Conservation (phyloP, 2,113 vertebrate species). For the Alligator mississippiensis region DNA sequence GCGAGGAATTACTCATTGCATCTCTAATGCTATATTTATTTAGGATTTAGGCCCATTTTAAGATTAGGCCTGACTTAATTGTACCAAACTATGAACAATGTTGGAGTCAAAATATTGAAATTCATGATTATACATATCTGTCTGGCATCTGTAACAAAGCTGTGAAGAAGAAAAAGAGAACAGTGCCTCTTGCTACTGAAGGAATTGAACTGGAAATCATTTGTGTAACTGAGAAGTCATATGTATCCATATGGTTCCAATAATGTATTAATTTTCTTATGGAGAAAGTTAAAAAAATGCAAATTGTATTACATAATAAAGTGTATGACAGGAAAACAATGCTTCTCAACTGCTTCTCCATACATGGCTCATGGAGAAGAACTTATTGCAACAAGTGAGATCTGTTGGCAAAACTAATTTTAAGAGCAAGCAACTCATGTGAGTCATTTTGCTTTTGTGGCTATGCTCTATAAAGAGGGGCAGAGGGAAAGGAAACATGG, state of each 20-base stretch:
- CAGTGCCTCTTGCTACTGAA: not conserved
- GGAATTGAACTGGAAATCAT: constrained; percentile 13
- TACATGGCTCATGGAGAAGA: not conserved
- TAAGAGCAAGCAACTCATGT: not conserved
- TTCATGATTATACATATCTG: constrained; percentile 13
- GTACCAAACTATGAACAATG: constrained; percentile 50
- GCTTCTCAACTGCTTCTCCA: not conserved
- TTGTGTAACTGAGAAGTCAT: not conserved
- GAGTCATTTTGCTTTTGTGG: not conserved
- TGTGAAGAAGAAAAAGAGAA: not conserved
- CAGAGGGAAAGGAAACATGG: not conserved
- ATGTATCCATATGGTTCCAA: not conserved
- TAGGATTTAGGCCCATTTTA: constrained; percentile 75
- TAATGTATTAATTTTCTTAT: not conserved
- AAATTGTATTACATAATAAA: not conserved
- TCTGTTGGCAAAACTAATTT: not conserved
- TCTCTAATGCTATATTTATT: constrained; percentile 71
- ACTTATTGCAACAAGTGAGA: not conserved
- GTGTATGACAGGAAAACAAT: not conserved
- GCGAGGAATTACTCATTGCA: constrained; percentile 61
- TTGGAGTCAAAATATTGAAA: constrained; percentile 35
- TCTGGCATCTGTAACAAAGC: not conserved
- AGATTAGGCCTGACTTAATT: constrained; percentile 75
- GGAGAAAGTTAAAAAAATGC: not conserved
- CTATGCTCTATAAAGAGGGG: not conserved